phyloP scores from a whole-genome alignment of 2,888 invertebrate genomes.

The Ophion costatus region DNA sequence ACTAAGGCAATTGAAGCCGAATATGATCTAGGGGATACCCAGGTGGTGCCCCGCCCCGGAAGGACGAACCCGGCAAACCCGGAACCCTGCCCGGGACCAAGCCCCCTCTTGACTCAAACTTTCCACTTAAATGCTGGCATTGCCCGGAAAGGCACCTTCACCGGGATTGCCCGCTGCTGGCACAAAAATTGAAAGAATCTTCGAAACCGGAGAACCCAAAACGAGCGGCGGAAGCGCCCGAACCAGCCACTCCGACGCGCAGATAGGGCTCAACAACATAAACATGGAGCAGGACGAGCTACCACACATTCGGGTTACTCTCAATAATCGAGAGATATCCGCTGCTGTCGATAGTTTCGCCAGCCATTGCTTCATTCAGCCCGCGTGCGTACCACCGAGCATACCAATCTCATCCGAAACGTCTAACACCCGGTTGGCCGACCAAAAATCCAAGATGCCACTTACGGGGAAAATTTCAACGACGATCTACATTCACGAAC shows the following conservation, averaged over 20 bases:
- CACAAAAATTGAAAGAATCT: background rate
- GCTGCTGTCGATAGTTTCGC: too few species aligned
- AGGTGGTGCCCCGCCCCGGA: background rate
- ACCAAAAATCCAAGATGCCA: too few species aligned
- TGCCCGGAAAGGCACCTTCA: constrained; percentile 40
- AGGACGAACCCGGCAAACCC: background rate
- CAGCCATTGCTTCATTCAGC: too few species aligned
- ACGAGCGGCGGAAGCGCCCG: constrained; percentile 1
- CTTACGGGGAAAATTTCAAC: too few species aligned
- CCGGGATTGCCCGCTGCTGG: constrained; percentile 14
- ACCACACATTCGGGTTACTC: too few species aligned
- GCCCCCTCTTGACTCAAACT: background rate
- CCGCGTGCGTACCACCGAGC: too few species aligned
- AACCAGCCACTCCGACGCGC: background rate
- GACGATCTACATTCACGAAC: too few species aligned
- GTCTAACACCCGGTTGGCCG: too few species aligned
- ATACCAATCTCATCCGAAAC: too few species aligned
- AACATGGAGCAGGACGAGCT: too few species aligned
- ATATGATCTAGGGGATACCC: constrained; percentile 1
- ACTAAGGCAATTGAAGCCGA: constrained; percentile 14
- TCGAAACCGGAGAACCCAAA: constrained; percentile 20
- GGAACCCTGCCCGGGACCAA: background rate
- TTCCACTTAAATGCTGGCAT: background rate
- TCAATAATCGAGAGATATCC: too few species aligned
- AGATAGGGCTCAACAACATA: too few species aligned